Evolutionary conservation across 2,888 invertebrate genomes (phyloP).

Genomic region (Listrodromus nycthemerus): DNA sequence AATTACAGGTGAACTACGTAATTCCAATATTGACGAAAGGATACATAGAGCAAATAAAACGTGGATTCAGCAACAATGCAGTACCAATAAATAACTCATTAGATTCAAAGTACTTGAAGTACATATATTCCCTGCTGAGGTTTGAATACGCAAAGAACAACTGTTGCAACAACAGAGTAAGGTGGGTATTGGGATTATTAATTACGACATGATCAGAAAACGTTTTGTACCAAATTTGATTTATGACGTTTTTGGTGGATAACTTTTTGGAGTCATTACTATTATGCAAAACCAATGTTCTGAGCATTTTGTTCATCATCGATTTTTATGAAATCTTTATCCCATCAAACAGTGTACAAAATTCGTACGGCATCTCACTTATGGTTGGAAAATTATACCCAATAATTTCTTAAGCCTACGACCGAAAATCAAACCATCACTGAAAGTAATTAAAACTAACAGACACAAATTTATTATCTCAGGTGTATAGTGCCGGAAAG

Average conservation of each 20-base stretch:
- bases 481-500: conserved; percentile 78
- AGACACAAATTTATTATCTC: conserved; percentile 16
- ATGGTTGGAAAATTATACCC: too few relatives aligned
- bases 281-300: too few relatives aligned
- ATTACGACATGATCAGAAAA: too few relatives aligned
- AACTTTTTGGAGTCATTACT: too few relatives aligned
- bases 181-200: conserved; percentile 67
- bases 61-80: conserved; percentile 62
- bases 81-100: conserved; percentile 56
- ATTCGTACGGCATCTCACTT: too few relatives aligned
- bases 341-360: too few relatives aligned
- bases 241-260: too few relatives aligned
- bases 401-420: too few relatives aligned
- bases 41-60: conserved; percentile 85
- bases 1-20: conserved; percentile 86
- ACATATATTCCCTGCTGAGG: conserved; percentile 76
- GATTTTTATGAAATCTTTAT: too few relatives aligned
- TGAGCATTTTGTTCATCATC: too few relatives aligned
- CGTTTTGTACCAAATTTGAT: too few relatives aligned
- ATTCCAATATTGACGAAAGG: conserved; percentile 86
- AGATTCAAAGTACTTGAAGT: conserved; percentile 77
- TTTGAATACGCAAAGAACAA: conserved; percentile 76
- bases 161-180: conserved; percentile 76
- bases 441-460: background rate
- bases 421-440: background rate